Percentiles rank a stretch among this genome's conserved stretches.
Conservation (phyloP, 2,797 vertebrate genomes). For the Gorsachius magnificus region DNA sequence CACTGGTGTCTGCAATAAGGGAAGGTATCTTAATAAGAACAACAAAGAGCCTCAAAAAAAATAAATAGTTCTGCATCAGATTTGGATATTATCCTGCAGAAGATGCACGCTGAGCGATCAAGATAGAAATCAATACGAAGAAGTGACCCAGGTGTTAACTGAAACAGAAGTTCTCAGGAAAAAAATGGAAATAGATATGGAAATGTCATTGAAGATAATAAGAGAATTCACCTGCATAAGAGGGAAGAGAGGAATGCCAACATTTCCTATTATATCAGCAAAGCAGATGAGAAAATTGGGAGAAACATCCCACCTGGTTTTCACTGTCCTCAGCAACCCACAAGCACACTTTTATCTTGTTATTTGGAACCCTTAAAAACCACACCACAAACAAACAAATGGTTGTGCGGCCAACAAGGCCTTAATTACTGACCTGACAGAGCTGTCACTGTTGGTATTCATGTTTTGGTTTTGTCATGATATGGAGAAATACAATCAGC, state of each 20-base stretch:
- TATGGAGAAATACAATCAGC: not conserved
- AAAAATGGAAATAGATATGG: not conserved
- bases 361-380: not conserved
- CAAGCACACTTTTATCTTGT: fast-evolving
- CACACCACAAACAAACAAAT: not conserved
- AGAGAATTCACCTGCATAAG: not conserved
- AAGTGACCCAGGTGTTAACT: not conserved
- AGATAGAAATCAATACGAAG: not conserved
- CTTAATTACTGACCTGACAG: not conserved
- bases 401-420: not conserved
- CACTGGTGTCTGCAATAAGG: not conserved
- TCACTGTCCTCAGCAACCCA: not conserved
- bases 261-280: not conserved
- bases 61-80: not conserved
- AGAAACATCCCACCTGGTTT: not conserved
- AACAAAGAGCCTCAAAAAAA: not conserved
- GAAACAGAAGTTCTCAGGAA: not conserved
- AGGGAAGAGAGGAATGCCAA: not conserved
- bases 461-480: not conserved
- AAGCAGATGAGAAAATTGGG: not conserved
- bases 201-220: not conserved
- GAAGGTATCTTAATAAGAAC: not conserved
- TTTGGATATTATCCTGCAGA: not conserved
- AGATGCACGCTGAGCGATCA: not conserved
- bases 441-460: not conserved